Evolutionary conservation across 35 echinoderm and acorn worm species (phyloP), one percentile per base, ranked within the genome.

Genomic region (Ophioderma brevispina): DNA sequence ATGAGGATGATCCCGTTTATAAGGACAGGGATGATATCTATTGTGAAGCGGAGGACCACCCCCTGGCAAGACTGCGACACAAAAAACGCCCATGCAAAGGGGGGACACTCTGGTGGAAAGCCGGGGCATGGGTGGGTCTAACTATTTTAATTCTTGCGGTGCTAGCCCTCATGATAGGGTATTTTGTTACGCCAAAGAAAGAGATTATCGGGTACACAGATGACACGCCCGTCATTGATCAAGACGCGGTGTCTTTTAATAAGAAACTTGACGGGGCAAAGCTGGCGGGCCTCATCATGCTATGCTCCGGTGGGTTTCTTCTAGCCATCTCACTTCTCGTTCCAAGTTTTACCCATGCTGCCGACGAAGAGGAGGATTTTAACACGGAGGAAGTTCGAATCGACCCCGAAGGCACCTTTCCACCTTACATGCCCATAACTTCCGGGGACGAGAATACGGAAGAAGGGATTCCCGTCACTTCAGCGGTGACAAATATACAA

Each of bases 61-160:
- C 41, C 52, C 85, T 78, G 78, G 87, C 76, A 33, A 87, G 33
- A 55, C 75, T 82, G 32, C 70, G 84, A 78, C 79, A 31, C 13
- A 77, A 59, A 25, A 87, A 83, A 33, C 37, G 84, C 31, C 42
- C 85, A 33, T 55, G 38, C 15, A 76, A 76, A n/a, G 76, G 80
- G n/a, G 95, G 97, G 55, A 81, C 94, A 39, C 56, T 90, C 18
- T 99, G 97, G 97, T 99, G 97, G 97, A 99, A 99, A 87, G 97
- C 97, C 4, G 91, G 93, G 35, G 93, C 91, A 33, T 99, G 94
- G 94, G 97, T 99, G 28, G 97, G 97, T 55, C 75, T 92, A 30
- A 99, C 95, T 38, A 88, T 99, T 31, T 94, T 99, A 0, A 87
- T 95, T 37, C 81, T 99, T 6, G 94, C 90, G 33, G 83, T 95